Evolutionary conservation across 2,113 vertebrate species (phyloP).

Genomic region (Ranitomeya imitator): DNA sequence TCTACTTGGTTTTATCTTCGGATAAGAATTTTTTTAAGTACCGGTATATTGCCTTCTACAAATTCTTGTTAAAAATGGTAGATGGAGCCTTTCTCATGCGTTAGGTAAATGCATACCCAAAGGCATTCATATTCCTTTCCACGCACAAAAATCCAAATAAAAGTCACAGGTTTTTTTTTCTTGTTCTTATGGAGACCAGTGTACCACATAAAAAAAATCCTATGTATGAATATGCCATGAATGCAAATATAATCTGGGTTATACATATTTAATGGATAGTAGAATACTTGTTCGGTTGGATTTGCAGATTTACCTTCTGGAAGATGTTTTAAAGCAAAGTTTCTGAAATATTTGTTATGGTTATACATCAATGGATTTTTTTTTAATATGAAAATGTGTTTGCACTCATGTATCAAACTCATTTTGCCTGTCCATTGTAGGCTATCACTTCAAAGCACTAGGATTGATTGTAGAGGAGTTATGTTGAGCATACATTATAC

Average conservation of each 20-base stretch:
- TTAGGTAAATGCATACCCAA: not conserved
- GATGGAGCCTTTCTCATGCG: too few relatives aligned
- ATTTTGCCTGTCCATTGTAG: slow-evolving; percentile 15
- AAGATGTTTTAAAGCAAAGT: not conserved
- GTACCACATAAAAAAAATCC: not conserved
- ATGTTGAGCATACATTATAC: slow-evolving; percentile 22
- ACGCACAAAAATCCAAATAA: not conserved
- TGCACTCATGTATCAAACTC: slow-evolving; percentile 26
- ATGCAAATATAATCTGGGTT: not conserved
- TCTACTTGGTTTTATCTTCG: too few relatives aligned
- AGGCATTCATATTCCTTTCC: not conserved
- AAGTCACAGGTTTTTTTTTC: not conserved
- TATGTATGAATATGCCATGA: not conserved
- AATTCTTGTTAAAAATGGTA: too few relatives aligned
- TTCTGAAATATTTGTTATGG: slow-evolving; percentile 10
- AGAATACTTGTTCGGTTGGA: not conserved
- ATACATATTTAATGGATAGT: not conserved
- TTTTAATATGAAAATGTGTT: slow-evolving; percentile 21
- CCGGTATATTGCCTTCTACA: too few relatives aligned
- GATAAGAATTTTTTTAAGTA: too few relatives aligned
- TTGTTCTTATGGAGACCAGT: not conserved
- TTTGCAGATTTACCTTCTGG: slow-evolving; percentile 1
- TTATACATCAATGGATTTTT: slow-evolving; percentile 2
- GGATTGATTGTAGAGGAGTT: slow-evolving; percentile 14
- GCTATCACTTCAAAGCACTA: not conserved